Percentiles rank a stretch among this genome's conserved stretches.
phyloP scores from a whole-genome alignment of 2,797 vertebrate genomes.

The Sciurus carolinensis region DNA sequence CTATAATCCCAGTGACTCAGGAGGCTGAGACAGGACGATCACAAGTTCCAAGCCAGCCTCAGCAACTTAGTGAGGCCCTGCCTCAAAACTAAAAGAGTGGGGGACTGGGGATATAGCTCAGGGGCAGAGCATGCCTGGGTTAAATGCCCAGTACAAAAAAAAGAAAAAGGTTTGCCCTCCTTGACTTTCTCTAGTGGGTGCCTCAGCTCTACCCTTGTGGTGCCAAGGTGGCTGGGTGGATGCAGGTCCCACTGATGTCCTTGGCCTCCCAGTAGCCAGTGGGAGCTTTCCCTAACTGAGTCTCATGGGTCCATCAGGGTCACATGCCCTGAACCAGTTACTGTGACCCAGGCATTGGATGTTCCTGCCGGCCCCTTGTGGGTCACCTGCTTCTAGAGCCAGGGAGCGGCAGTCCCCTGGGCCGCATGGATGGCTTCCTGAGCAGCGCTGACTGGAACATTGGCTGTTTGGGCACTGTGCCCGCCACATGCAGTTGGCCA shows the following conservation, averaged over 20 bases:
- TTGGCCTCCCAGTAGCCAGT: background rate
- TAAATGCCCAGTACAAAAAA: too few species aligned
- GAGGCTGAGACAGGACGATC: too few species aligned
- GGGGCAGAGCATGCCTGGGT: too few species aligned
- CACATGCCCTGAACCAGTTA: background rate
- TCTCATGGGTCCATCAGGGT: background rate
- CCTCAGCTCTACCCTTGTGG: background rate
- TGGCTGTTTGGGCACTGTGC: background rate
- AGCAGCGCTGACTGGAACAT: background rate
- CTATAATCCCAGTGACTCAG: too few species aligned
- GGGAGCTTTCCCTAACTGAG: background rate
- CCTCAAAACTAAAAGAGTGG: too few species aligned
- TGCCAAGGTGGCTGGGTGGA: background rate
- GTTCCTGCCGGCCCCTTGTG: too few species aligned
- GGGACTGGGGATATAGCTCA: too few species aligned
- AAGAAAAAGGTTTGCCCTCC: background rate
- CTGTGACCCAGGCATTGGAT: background rate
- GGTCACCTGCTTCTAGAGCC: background rate
- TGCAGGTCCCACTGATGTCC: background rate
- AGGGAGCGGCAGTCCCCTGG: background rate
- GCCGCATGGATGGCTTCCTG: background rate
- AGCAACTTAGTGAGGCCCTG: too few species aligned
- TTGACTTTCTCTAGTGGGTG: background rate
- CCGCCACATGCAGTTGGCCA: background rate
- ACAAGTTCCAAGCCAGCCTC: too few species aligned